Evolutionary conservation across 2,113 vertebrate genomes (phyloP).

Genomic region (Puffinus mauretanicus): DNA sequence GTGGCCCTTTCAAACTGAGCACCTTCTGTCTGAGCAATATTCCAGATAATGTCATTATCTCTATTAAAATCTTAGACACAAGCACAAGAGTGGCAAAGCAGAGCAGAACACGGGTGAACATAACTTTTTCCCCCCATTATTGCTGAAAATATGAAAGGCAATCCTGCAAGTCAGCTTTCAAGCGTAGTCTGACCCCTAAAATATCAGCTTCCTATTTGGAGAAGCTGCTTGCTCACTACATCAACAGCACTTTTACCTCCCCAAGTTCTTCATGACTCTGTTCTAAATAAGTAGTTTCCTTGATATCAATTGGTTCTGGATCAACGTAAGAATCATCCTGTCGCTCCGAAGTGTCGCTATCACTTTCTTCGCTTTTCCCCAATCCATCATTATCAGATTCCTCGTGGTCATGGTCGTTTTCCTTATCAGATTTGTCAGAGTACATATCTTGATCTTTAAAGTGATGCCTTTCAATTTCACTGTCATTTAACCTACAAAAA

Average conservation of each 20-base stretch:
- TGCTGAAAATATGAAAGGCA: not conserved
- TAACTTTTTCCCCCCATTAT: not conserved
- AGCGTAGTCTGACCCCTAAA: not conserved
- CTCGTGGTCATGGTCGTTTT: conserved; percentile 92
- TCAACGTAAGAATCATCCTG: conserved; percentile 92
- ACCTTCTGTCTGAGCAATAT: not conserved
- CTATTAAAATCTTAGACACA: not conserved
- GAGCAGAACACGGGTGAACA: not conserved
- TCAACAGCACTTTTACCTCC: conserved; percentile 79
- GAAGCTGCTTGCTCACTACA: not conserved
- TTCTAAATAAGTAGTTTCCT: conserved; percentile 89
- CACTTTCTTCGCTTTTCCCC: conserved; percentile 95
- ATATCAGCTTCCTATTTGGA: not conserved
- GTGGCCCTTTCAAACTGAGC: not conserved
- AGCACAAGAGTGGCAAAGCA: not conserved
- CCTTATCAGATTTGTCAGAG: conserved; percentile 96
- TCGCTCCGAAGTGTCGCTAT: conserved; percentile 93
- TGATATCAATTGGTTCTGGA: conserved; percentile 85
- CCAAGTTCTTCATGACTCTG: conserved; percentile 92
- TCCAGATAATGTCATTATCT: not conserved
- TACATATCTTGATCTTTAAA: conserved; percentile 95
- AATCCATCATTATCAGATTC: conserved; percentile 94
- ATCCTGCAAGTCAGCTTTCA: not conserved
- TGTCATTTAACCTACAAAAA: conserved; percentile 85
- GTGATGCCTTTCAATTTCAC: conserved; percentile 85